Evolutionary conservation across 2,797 vertebrate species (phyloP), one percentile per base, ranked within the genome.

Genomic region (Caiman crocodilus): DNA sequence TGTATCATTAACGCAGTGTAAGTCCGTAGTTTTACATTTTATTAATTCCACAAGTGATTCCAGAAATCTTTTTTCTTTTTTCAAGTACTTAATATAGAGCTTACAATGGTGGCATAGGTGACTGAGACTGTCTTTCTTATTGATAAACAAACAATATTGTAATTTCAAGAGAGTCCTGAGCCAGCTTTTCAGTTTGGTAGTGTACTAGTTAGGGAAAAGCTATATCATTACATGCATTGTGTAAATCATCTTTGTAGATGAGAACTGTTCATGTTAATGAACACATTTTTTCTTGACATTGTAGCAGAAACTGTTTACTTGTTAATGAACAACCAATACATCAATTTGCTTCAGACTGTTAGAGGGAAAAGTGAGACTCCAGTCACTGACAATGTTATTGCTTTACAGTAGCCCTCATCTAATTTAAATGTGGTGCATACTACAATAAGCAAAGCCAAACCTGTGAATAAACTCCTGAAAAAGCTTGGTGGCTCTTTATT

Each of bases 381-480:
- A 94, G 95, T 98, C 96, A 96, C 94, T 96, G 96, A 97, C 95
- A 96, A 97, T 97, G 96, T 97, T 97, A 97, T 96, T 97, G 96
- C 96, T 97, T 97, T 97, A 97, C 97, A 97, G 96, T 98, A 98
- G 96, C 95, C 97, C 97, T 98, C 95, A 97, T 98, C 94, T 96
- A 97, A 97, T 96, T 97, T 96, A 94, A 97, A 98, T 97, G 94
- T 98, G 97, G 98, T 98, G 97, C 98, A 98, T 97, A 98, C 98
- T 98, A 97, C 96, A 98, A 96, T 96, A 96, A 98, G 97, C 96
- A 97, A 96, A 98, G 97, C 89, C 96, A 98, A 98, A 98, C 97
- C 97, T 97, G 94, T 97, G 94, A 99, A 99, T 99, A 99, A 99
- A 98, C 67, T 97, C 96, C 96, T 98, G 93, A 97, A 98, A 97